A percentile compares a stretch with the other conserved stretches of the same genome.
Conservation (phyloP, 1,140 invertebrate genomes). For the Drosophila sulfurigaster region DNA sequence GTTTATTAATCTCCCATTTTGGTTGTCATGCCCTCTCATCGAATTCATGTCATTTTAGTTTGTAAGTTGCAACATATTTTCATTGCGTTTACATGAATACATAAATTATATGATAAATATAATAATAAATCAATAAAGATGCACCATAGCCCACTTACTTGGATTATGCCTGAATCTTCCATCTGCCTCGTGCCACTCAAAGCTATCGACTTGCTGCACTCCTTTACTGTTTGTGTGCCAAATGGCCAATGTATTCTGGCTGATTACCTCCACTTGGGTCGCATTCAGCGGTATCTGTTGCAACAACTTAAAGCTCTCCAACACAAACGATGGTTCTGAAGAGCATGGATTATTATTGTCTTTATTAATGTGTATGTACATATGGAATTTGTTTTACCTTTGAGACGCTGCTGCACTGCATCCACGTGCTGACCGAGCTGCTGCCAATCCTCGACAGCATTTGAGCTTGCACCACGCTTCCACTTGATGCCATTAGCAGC, state of each 20-base stretch:
- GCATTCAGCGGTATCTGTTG: constrained; percentile 54
- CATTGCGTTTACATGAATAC: constrained; percentile 34
- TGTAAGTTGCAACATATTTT: constrained; percentile 50
- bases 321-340: constrained; percentile 48
- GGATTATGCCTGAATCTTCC: constrained; percentile 43
- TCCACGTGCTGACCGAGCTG: constrained; percentile 48
- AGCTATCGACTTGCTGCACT: constrained; percentile 6
- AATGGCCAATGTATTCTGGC: constrained; percentile 42
- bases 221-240: neutral
- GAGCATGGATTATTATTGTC: neutral
- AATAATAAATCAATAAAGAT: constrained; percentile 63
- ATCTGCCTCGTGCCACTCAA: constrained; percentile 41
- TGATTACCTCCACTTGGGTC: constrained; percentile 16
- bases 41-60: constrained; percentile 46
- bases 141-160: constrained; percentile 64
- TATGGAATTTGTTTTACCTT: constrained; percentile 27
- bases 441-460: constrained; percentile 37
- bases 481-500: constrained; percentile 29
- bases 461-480: constrained; percentile 33
- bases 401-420: constrained; percentile 53
- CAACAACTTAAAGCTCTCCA: constrained; percentile 52
- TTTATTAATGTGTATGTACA: no score
- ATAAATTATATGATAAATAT: constrained; percentile 50
- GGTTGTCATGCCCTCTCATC: neutral
- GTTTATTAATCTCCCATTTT: constrained; percentile 5